Base-by-base conservation (phyloP, 2,113 vertebrate species). In the Marcusenius ussheri region DNA sequence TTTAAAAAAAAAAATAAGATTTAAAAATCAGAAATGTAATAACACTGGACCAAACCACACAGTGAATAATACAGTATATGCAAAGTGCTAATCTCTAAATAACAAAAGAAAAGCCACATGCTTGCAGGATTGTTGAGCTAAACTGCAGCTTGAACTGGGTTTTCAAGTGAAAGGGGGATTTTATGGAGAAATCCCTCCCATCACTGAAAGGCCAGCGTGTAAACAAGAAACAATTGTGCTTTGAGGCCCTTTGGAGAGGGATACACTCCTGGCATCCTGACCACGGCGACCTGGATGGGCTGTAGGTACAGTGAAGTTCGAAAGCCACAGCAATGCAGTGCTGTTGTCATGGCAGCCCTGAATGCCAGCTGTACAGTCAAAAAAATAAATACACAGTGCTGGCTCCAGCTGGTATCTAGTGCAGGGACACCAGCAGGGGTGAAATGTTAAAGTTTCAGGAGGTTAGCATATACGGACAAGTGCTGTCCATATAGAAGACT, bases 331-430 rank as follows among this genome's bases (percentile, higher is more conserved):
- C 6, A 80, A 35, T 42, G 31, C 35, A 80, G 35, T 80, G 74
- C 15, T 80, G 74, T 80, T 80, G 74, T 80, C 74, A 80, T 80
- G 74, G 74, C 74, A 80, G 74, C 74, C 35, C 74, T 80, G 74
- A 31, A 70, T 70, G 62, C 62, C 62, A 70, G 62, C 62, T 31
- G 27, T 31, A 70, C 27, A 70, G 3, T 27, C 10, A 70, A 70
- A 70, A 27, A 27, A 62, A 50, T 50, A 50, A 70, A 70, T 31
- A 66, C 58, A 70, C n/a, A 31, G 62, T 70, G 62, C 62, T 70
- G 62, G 62, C n/a, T 31, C 62, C 62, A 70, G 74, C 74, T 80
- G 74, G 74, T 19, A 35, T 35, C 66, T 74, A 74, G 27, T 35
- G 15, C 27, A 80, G 35, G 74, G 35, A 80, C 15, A 80, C 15